Base-by-base conservation (phyloP, 2,888 invertebrate genomes). In the Trichopria drosophilae region DNA sequence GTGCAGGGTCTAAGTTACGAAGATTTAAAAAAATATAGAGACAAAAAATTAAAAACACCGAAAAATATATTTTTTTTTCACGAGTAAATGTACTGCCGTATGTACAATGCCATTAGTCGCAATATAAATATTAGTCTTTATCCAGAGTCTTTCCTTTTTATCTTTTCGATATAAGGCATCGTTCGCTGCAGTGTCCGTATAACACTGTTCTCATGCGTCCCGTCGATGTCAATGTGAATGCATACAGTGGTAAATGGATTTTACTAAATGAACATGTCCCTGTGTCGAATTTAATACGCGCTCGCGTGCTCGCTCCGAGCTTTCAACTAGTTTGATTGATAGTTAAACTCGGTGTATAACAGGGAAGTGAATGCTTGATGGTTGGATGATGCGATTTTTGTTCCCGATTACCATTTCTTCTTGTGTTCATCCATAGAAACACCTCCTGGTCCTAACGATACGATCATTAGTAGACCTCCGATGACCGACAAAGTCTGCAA, bases 401-500 rank as follows among this genome's bases (percentile, higher is more conserved):
- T 36, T 26, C 64, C 78, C n/a, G n/a, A n/a, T n/a, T 86, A 96
- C 95, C 95, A 99, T 76, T 92, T 90, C 81, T 99, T 99, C 81
- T 99, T 99, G 80, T 98, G 96, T 74, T 98, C 98, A 77, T 99
- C 99, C 93, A 99, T 96, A 57, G 97, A 97, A 29, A 97, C 96
- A 48, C 95, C 96, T 53, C 99, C 99, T 28, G 99, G 99, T 24
- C 99, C 99, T 58, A 98, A 82, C 57, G 93, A 93, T 9, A 99
- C 98, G 63, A 99, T 96, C 89, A 99, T 93, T 49, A 99, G 81
- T 18, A 99, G 85, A 42, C 98, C 99, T 58, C 99, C 99, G 71
- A 99, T 88, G 57, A 99, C 99, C 32, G 98, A 98, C 69, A 98
- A 81, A 31, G 99, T 99, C 91, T 99, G 85, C 53, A 90, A 90